phyloP scores from a whole-genome alignment of 1,140 invertebrate species.

The Brevipalpus yothersi region DNA sequence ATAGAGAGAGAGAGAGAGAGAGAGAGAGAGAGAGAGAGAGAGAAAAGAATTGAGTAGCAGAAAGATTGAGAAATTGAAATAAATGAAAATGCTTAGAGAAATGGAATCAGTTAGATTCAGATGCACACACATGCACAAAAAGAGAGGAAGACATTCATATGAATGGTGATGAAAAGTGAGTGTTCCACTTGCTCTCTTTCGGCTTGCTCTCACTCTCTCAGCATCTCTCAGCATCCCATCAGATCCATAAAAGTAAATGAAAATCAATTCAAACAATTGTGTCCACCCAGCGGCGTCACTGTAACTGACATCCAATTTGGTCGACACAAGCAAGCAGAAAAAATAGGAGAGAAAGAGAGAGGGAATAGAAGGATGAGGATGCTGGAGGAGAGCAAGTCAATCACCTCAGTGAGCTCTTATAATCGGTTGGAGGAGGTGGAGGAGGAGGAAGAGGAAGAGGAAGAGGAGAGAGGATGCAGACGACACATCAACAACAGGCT shows the following conservation, averaged over 20 bases:
- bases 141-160: no score
- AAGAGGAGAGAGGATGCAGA: neutral
- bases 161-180: no score
- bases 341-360: neutral
- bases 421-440: neutral
- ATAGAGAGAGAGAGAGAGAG: no score
- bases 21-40: no score
- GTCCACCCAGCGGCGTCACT: neutral
- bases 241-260: neutral
- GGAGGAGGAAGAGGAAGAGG: neutral
- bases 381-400: neutral
- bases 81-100: no score
- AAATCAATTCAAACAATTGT: neutral
- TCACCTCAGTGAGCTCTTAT: neutral
- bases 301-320: neutral
- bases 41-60: no score
- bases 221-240: neutral
- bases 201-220: no score
- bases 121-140: no score
- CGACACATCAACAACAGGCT: no score
- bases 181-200: no score
- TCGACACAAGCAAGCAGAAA: neutral
- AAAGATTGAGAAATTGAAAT: no score
- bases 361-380: neutral
- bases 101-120: no score